A percentile compares a stretch with the other conserved stretches of the same genome.
Evolutionary conservation across 2,113 vertebrate species (phyloP).

Genomic region (Aspidoscelis tigris): DNA sequence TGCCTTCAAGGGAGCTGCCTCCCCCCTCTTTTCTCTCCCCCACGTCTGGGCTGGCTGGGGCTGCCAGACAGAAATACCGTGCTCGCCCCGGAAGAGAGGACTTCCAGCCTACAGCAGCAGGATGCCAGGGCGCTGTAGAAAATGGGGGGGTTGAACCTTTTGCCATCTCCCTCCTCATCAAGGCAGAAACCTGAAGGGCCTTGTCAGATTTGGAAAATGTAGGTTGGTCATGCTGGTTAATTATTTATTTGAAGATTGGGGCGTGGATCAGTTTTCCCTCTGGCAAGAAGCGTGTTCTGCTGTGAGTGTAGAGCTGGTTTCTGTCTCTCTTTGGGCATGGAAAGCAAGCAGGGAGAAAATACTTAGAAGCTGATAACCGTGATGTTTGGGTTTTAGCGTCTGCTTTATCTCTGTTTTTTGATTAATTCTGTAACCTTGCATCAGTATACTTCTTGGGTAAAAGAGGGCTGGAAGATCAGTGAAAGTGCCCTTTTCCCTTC

Average conservation of each 20-base stretch:
- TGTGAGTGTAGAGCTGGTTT: background rate
- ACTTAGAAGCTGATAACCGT: background rate
- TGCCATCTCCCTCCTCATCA: background rate
- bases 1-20: slow-evolving; percentile 2
- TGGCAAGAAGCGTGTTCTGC: background rate
- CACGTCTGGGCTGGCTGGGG: background rate
- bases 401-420: slow-evolving; percentile 6
- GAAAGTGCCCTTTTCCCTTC: background rate
- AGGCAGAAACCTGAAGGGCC: background rate
- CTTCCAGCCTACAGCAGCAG: background rate
- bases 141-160: background rate
- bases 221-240: background rate
- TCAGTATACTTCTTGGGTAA: background rate
- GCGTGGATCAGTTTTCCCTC: background rate
- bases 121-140: background rate
- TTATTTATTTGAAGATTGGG: slow-evolving; percentile 1
- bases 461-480: background rate
- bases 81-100: background rate
- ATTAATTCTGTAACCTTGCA: slow-evolving; percentile 27
- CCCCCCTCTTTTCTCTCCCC: background rate
- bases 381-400: background rate
- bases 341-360: background rate
- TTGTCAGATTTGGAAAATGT: slow-evolving; percentile 29
- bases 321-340: background rate
- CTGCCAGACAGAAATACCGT: background rate